Conservation (phyloP, 2,113 vertebrate species). For the Myrmophylax atrothorax region DNA sequence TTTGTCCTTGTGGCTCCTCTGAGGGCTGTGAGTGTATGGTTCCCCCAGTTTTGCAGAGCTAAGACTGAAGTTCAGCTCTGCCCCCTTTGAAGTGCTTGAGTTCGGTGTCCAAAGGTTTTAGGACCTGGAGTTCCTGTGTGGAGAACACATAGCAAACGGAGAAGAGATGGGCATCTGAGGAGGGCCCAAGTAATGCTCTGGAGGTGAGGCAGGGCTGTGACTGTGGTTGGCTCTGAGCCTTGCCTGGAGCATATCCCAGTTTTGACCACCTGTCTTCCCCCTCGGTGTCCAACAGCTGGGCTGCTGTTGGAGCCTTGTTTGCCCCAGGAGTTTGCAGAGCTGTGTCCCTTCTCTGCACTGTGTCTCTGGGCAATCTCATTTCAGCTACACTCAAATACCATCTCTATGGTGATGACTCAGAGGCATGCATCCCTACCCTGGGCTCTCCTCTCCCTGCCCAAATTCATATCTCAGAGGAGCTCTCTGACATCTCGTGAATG, state of each 20-base stretch:
- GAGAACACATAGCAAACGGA: background rate
- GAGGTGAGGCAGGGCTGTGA: background rate
- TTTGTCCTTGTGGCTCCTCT: background rate
- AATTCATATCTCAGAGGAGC: background rate
- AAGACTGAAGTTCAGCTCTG: background rate
- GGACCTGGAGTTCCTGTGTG: background rate
- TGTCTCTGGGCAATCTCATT: slow-evolving; percentile 13
- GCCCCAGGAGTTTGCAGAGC: background rate
- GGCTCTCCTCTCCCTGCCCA: slow-evolving; percentile 28
- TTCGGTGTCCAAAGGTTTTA: background rate
- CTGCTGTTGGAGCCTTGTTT: background rate
- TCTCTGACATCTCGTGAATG: background rate
- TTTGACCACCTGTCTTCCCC: background rate
- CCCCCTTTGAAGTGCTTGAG: background rate
- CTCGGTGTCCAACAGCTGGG: accelerated
- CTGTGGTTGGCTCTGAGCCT: background rate
- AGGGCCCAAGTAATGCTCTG: background rate
- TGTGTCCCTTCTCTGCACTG: accelerated
- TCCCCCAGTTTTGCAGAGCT: background rate
- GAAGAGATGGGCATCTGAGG: background rate
- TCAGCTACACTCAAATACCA: slow-evolving; percentile 39
- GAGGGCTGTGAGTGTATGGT: accelerated
- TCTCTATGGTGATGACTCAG: slow-evolving; percentile 54
- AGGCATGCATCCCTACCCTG: background rate
- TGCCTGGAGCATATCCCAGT: background rate